Conservation (phyloP, 2,888 invertebrate species). For the Ornithoptera alexandrae region DNA sequence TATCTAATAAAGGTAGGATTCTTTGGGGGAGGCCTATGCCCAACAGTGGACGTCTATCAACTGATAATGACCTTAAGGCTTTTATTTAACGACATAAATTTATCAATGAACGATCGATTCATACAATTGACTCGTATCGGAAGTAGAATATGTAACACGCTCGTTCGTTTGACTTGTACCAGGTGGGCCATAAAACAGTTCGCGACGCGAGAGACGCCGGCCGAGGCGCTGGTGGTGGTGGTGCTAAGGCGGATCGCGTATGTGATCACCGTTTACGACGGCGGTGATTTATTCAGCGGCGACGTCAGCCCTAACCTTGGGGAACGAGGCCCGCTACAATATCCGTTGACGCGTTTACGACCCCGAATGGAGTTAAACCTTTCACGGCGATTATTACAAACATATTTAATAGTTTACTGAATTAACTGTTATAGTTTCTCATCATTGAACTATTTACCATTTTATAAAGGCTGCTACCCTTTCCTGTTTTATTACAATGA, state of each 20-base stretch:
- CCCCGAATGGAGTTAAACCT: conserved; percentile 25
- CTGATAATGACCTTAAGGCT: too few species aligned
- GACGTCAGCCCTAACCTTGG: conserved; percentile 26
- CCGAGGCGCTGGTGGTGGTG: conserved; percentile 56
- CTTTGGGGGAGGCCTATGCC: background rate
- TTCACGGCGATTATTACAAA: conserved; percentile 24
- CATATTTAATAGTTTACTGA: conserved; percentile 22
- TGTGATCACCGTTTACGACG: conserved; percentile 61
- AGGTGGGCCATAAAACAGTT: conserved; percentile 55
- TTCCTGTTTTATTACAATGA: too few species aligned
- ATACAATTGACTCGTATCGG: too few species aligned
- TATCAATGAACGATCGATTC: too few species aligned
- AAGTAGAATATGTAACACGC: background rate
- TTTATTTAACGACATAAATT: too few species aligned
- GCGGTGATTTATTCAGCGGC: conserved; percentile 49
- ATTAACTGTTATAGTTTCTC: background rate
- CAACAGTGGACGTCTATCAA: background rate
- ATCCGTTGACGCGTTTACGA: conserved; percentile 31
- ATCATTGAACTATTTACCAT: too few species aligned
- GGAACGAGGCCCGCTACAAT: conserved; percentile 30
- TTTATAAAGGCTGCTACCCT: too few species aligned
- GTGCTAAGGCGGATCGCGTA: conserved; percentile 65
- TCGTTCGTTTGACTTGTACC: conserved; percentile 38
- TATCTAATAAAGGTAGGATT: background rate
- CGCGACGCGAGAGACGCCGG: conserved; percentile 60